Percentiles rank a stretch among this genome's conserved stretches.
Evolutionary conservation across 2,888 invertebrate genomes (phyloP).

Genomic region (Pocota personata): DNA sequence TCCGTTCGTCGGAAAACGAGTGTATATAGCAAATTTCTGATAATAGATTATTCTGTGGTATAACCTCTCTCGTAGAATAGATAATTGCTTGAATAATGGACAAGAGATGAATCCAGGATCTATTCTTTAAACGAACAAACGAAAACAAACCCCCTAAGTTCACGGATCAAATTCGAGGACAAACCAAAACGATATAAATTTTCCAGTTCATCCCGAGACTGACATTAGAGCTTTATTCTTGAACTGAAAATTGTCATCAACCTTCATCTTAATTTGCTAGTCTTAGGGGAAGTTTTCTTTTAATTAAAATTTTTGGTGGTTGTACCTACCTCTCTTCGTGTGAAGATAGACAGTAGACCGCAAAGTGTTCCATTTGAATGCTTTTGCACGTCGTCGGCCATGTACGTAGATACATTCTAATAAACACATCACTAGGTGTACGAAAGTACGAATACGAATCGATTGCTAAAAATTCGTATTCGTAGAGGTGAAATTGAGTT

Average conservation of each 20-base stretch:
- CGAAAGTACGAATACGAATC: neutral
- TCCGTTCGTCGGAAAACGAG: conserved; percentile 19
- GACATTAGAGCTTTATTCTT: neutral
- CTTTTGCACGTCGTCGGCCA: neutral
- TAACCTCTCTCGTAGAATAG: neutral
- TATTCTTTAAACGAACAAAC: neutral
- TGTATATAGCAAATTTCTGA: conserved; percentile 1
- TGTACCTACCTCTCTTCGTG: neutral
- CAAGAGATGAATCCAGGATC: neutral
- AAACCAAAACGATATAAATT: neutral
- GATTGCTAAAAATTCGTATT: neutral
- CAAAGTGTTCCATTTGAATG: neutral
- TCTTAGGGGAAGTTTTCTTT: neutral
- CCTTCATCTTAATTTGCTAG: neutral
- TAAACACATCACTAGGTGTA: conserved; percentile 7
- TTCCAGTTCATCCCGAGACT: neutral
- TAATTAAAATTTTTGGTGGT: conserved; percentile 20
- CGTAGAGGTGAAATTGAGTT: neutral
- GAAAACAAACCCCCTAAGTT: neutral
- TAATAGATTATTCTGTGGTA: conserved; percentile 27
- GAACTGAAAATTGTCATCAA: neutral
- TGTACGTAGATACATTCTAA: neutral
- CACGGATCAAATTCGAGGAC: neutral
- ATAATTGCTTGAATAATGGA: conserved; percentile 47
- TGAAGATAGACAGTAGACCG: neutral